phyloP scores from a whole-genome alignment of 2,888 invertebrate genomes.

The Chloroclysta siterata region DNA sequence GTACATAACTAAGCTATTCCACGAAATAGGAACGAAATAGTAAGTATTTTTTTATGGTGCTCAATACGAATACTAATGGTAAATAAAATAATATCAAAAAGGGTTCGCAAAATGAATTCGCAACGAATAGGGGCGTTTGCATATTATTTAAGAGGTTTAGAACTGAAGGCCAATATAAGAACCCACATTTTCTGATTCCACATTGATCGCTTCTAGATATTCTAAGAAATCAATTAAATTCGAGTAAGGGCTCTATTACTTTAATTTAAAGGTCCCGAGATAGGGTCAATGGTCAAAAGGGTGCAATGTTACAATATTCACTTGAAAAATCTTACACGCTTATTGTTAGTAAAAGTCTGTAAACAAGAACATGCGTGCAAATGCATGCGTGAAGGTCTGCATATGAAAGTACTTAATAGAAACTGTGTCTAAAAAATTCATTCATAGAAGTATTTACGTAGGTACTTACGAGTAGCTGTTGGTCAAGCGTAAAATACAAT shows the following conservation, averaged over 20 bases:
- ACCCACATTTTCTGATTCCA: constrained; percentile 15
- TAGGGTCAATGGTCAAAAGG: neutral
- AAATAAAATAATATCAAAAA: neutral
- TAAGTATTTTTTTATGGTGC: too few species aligned
- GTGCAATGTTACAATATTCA: neutral
- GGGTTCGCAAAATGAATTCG: neutral
- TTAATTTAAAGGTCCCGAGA: neutral
- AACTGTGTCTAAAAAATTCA: constrained; percentile 19
- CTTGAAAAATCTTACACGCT: neutral
- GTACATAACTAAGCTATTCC: neutral
- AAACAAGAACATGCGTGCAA: constrained; percentile 10
- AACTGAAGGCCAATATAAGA: constrained; percentile 17
- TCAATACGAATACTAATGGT: too few species aligned
- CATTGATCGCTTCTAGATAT: constrained; percentile 7
- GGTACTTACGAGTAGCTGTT: neutral
- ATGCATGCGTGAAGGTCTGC: constrained; percentile 17
- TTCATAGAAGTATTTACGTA: neutral
- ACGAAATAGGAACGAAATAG: too few species aligned
- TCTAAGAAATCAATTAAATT: neutral
- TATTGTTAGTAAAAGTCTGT: neutral
- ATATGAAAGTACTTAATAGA: constrained; percentile 19
- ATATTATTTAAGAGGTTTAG: constrained; percentile 8
- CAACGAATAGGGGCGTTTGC: neutral
- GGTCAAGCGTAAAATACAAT: constrained; percentile 20
- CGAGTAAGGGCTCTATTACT: neutral